A percentile compares a stretch with the other conserved stretches of the same genome.
Conservation (phyloP, 2,797 vertebrate genomes). For the Neosalanx taihuensis region DNA sequence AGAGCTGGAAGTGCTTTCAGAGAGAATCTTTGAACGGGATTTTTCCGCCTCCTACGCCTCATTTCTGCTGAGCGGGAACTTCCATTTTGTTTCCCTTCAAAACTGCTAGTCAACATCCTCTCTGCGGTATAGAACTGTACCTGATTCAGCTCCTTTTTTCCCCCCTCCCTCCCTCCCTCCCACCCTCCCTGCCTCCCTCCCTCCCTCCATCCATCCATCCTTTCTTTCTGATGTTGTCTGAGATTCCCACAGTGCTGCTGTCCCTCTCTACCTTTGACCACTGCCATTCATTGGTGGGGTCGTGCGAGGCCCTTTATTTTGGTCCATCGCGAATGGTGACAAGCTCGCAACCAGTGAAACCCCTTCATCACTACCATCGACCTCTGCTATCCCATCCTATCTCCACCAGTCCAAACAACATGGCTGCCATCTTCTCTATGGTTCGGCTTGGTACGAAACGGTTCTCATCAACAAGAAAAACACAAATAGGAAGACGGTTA, state of each 20-base stretch:
- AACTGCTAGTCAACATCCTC: constrained; percentile 18
- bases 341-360: background rate
- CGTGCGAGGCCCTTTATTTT: background rate
- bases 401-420: background rate
- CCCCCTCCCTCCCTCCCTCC: too few species aligned
- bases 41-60: constrained; percentile 26
- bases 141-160: background rate
- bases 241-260: background rate
- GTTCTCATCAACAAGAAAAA: too few species aligned
- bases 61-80: constrained; percentile 25
- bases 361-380: background rate
- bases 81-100: constrained; percentile 21
- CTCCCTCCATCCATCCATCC: too few species aligned
- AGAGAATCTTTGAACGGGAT: constrained; percentile 36
- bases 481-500: too few species aligned
- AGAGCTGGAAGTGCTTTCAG: constrained; percentile 12
- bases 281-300: background rate
- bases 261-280: background rate
- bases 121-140: constrained; percentile 16
- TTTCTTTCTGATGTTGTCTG: background rate
- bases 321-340: background rate
- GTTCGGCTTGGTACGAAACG: too few species aligned
- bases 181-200: too few species aligned
- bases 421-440: background rate
- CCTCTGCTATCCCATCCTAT: background rate